A percentile compares a stretch with the other conserved stretches of the same genome.
These are phyloP conservation scores for Apis dorsata DNA, from an alignment of 1,140 invertebrate genomes.

Conservation along the genomic window DNA sequence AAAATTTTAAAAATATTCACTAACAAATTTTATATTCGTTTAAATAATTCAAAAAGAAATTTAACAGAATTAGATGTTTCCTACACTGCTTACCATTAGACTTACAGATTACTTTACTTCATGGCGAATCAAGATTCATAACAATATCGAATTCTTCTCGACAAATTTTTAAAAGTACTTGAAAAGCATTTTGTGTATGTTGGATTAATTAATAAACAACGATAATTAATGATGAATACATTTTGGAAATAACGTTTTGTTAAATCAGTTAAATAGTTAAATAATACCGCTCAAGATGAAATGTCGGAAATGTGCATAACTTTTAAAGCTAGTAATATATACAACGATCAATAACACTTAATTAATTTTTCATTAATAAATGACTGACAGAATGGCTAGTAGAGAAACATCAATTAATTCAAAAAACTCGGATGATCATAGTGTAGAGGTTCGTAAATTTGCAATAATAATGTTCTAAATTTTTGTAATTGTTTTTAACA, in stretches of 20 bases:
- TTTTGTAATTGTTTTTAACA: neutral
- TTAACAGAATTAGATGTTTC: conserved; percentile 35
- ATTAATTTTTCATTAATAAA: conserved; percentile 44
- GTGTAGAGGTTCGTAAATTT: conserved; percentile 78
- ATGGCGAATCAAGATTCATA: conserved; percentile 41
- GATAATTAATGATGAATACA: conserved; percentile 11
- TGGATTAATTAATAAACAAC: conserved; percentile 19
- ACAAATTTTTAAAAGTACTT: conserved; percentile 42
- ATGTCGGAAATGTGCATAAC: conserved; percentile 15
- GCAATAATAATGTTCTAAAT: neutral
- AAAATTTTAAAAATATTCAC: neutral
- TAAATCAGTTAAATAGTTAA: conserved; percentile 21
- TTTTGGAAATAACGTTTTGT: conserved; percentile 7
- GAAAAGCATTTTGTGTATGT: conserved; percentile 29
- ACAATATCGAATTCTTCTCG: conserved; percentile 35
- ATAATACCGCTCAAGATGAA: conserved; percentile 25
- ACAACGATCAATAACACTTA: conserved; percentile 39
- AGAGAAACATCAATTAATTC: conserved; percentile 71
- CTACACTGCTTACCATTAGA: conserved; percentile 15
- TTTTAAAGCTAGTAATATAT: conserved; percentile 21
- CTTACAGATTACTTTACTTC: conserved; percentile 30
- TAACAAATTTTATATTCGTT: neutral
- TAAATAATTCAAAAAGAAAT: conserved; percentile 1
- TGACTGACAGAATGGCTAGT: conserved; percentile 70
- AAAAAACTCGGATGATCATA: conserved; percentile 78